Base-by-base conservation (phyloP, 1,140 invertebrate genomes). In the Rhynchophorus ferrugineus region DNA sequence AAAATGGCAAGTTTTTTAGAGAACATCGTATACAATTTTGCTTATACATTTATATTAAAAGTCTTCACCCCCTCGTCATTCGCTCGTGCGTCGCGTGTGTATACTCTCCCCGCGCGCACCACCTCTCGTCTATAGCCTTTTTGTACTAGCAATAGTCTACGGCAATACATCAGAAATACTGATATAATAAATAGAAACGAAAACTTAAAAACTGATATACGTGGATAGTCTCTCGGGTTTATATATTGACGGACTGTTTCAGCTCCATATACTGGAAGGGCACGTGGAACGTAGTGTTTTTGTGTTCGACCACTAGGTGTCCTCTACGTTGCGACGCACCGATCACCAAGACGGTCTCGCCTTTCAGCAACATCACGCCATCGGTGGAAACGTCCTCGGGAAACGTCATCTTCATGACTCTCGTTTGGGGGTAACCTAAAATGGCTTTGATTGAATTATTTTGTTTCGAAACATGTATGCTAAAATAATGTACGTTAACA, bases 361-460 rank as follows among this genome's bases (percentile, higher is more conserved):
- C 88, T 70, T 90, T 90, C 42, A 82, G 70, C 35, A 91, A 69
- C 1, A 80, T 78, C 48, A 61, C 64, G 59, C 77, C 72, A 51
- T 75, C 72, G 61, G 72, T 67, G 45, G 69, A 65, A 39, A 70
- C 67, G 66, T 74, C 71, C 65, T 79, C 79, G 3, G 86, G 85
- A 73, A 86, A 95, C 55, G 87, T 84, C 77, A 85, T 84, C 71
- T 91, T 90, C 87, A 95, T 91, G 18, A 89, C 74, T 64, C 92
- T 80, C 45, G 83, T 89, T 73, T 95, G 92, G 22, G 92, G 92
- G 74, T 94, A 95, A 54, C 87, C 83, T 55, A 17, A 44, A 55
- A 44, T 42, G 3, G n/a, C n/a, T n/a, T n/a, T n/a, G n/a, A n/a
- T n/a, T n/a, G n/a, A n/a, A n/a, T n/a, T n/a, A n/a, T n/a, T n/a